Evolutionary conservation across 1,140 invertebrate species (phyloP).

Genomic region (Metaphire vulgaris): DNA sequence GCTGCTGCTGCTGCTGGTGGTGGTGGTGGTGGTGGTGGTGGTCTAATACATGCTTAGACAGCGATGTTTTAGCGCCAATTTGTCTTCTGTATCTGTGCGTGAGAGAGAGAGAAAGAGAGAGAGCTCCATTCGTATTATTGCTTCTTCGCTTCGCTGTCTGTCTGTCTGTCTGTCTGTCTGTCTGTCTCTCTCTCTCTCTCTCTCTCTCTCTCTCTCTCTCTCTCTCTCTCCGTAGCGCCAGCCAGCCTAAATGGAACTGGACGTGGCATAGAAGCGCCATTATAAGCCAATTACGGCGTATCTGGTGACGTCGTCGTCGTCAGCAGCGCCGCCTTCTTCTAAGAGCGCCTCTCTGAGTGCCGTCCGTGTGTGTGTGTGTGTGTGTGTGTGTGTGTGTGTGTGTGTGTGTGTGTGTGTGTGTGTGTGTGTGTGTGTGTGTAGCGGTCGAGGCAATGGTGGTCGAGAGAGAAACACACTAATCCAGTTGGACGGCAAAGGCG

Average conservation of each 20-base stretch:
- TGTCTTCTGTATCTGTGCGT: too few relatives aligned
- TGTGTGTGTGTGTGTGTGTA: too few relatives aligned
- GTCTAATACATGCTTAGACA: too few relatives aligned
- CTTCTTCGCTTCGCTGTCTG: neutral
- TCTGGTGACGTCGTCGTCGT: neutral
- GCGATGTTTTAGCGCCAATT: too few relatives aligned
- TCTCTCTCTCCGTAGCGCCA: conserved; percentile 5
- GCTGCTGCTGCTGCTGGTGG: too few relatives aligned
- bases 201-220: conserved; percentile 14
- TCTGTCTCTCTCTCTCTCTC: conserved; percentile 14
- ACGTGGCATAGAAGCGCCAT: neutral
- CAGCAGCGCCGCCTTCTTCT: neutral
- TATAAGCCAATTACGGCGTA: neutral
- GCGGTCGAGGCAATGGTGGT: too few relatives aligned
- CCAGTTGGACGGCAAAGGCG: too few relatives aligned
- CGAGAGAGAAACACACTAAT: too few relatives aligned
- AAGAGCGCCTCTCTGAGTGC: neutral
- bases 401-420: neutral
- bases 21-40: too few relatives aligned
- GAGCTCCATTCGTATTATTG: neutral
- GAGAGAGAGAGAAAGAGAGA: too few relatives aligned
- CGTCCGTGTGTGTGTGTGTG: neutral
- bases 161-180: conserved; percentile 16
- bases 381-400: neutral
- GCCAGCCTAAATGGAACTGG: neutral